A percentile compares a stretch with the other conserved stretches of the same genome.
Evolutionary conservation across 2,797 vertebrate species (phyloP).

Genomic region (Sebastiscus albofasciatus): DNA sequence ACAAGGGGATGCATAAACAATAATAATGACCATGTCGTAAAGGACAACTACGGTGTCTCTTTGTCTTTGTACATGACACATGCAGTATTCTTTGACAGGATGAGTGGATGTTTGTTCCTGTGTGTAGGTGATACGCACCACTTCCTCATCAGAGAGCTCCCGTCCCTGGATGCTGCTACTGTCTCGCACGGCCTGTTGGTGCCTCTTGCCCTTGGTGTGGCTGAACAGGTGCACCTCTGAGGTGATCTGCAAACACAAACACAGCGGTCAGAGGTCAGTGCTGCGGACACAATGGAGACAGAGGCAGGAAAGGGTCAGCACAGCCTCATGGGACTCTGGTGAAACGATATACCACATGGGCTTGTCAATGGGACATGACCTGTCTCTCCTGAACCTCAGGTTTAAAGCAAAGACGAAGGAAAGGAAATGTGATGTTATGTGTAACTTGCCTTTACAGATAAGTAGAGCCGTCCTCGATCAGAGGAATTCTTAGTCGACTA

Average conservation of each 20-base stretch:
- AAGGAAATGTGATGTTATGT: slow-evolving; percentile 3
- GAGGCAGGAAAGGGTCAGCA: slow-evolving; percentile 67
- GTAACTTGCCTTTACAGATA: neutral
- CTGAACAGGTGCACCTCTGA: slow-evolving; percentile 99
- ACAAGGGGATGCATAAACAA: slow-evolving; percentile 65
- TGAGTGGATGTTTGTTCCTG: slow-evolving; percentile 55
- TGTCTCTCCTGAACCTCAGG: slow-evolving; percentile 17
- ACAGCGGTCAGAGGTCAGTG: slow-evolving; percentile 73
- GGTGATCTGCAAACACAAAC: slow-evolving; percentile 90
- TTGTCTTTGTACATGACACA: slow-evolving; percentile 62
- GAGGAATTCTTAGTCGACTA: no score
- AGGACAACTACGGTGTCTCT: slow-evolving; percentile 43
- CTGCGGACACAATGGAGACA: slow-evolving; percentile 63
- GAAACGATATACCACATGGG: slow-evolving; percentile 59
- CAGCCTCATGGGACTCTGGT: slow-evolving; percentile 50
- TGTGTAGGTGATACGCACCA: slow-evolving; percentile 85
- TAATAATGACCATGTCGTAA: slow-evolving; percentile 70
- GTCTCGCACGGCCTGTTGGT: slow-evolving; percentile 97
- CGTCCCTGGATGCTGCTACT: slow-evolving; percentile 98
- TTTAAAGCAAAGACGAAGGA: slow-evolving; percentile 22
- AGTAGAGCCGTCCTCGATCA: no score
- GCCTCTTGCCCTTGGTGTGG: slow-evolving; percentile 96
- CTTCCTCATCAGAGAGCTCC: slow-evolving; percentile 98
- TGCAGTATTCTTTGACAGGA: slow-evolving; percentile 37
- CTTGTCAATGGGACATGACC: slow-evolving; percentile 45